phyloP scores from a whole-genome alignment of 35 echinoderm and acorn worm species.

The Lytechinus pictus region DNA sequence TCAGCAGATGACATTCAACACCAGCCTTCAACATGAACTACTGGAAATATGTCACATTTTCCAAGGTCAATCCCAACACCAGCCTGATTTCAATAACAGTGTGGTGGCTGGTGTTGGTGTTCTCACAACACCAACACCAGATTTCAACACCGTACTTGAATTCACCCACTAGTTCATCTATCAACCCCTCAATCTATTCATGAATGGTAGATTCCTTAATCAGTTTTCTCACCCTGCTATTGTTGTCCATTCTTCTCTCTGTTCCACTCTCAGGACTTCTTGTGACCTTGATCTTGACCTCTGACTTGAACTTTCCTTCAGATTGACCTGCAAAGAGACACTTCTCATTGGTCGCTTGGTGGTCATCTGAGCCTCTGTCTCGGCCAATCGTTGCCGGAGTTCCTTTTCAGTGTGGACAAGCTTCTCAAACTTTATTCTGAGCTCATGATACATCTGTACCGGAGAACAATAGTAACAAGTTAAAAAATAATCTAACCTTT shows the following conservation, averaged over 20 bases:
- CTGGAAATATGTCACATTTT: no score
- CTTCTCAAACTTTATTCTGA: constrained; percentile 43
- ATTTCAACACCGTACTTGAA: no score
- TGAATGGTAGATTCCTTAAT: no score
- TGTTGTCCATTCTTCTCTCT: not conserved
- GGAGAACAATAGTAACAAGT: not conserved
- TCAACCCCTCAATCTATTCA: no score
- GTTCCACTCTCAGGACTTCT: not conserved
- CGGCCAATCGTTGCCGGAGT: constrained; percentile 28
- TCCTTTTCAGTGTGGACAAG: constrained; percentile 36
- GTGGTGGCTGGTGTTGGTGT: no score
- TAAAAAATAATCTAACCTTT: not conserved
- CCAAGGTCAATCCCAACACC: no score
- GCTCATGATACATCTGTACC: constrained; percentile 62
- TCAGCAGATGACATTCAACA: no score
- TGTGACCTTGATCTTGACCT: constrained; percentile 33
- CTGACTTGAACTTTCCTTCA: not conserved
- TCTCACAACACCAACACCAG: no score
- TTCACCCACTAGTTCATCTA: no score
- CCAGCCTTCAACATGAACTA: no score
- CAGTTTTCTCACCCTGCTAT: not conserved
- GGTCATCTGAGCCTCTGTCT: constrained; percentile 12
- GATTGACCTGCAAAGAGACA: constrained; percentile 40
- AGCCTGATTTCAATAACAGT: no score
- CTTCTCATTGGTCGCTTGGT: constrained; percentile 36